Evolutionary conservation across 2,113 vertebrate species (phyloP).

Genomic region (Ophiodon elongatus): DNA sequence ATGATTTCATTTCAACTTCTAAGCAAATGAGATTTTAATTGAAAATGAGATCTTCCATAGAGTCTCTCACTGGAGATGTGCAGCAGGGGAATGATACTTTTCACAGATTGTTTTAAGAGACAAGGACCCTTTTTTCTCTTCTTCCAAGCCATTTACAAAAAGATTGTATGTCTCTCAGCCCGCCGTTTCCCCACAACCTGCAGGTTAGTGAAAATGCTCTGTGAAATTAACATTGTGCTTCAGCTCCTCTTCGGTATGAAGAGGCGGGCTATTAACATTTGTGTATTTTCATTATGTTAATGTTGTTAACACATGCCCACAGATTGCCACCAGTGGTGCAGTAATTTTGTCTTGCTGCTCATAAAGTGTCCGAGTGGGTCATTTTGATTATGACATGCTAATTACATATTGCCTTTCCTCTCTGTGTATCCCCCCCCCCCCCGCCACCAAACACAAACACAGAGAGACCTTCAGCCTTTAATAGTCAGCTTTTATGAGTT

Average conservation of each 20-base stretch:
- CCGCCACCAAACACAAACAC: constrained; percentile 86
- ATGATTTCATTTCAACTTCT: constrained; percentile 98
- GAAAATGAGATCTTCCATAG: constrained; percentile 95
- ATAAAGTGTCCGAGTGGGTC: constrained; percentile 99
- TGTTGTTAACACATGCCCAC: constrained; percentile 98
- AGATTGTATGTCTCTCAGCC: constrained; percentile 86
- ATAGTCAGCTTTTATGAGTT: constrained; percentile 99
- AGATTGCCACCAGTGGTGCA: constrained; percentile 99
- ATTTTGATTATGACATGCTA: constrained; percentile 99
- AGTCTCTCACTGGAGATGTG: constrained; percentile 93
- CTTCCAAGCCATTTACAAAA: constrained; percentile 88
- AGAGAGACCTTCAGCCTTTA: constrained; percentile 97
- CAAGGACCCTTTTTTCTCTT: constrained; percentile 89
- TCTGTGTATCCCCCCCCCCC: constrained; percentile 60
- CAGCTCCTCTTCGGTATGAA: constrained; percentile 93
- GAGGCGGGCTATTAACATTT: constrained; percentile 98
- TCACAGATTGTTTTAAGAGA: constrained; percentile 75
- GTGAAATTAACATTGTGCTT: constrained; percentile 98
- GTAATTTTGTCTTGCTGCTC: constrained; percentile 99
- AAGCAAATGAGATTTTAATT: constrained; percentile 99
- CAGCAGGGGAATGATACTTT: constrained; percentile 88
- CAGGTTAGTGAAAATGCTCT: constrained; percentile 95
- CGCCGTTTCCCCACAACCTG: constrained; percentile 92
- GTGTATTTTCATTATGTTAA: constrained; percentile 99
- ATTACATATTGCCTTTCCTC: constrained; percentile 97